Evolutionary conservation across 92 coral and sea anemone genomes (phyloP).

Genomic region (Zoanthus gigantus): DNA sequence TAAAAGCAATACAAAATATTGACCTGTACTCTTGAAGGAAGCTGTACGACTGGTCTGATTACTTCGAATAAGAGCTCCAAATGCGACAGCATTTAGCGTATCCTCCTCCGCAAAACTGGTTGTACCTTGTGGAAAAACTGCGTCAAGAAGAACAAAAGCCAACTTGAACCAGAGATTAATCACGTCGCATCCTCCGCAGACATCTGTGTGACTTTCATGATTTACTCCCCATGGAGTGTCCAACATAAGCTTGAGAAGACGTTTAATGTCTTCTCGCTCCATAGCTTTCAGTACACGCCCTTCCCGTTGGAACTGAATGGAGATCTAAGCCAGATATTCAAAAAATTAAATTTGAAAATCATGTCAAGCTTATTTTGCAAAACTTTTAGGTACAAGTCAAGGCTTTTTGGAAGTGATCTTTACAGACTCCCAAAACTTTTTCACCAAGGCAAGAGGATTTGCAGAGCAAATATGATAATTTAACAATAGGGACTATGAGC

Average conservation of each 20-base stretch:
- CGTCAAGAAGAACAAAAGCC: conserved; percentile 84
- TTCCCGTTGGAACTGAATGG: conserved; percentile 86
- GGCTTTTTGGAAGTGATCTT: not conserved
- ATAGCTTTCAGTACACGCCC: conserved; percentile 73
- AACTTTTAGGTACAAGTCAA: not conserved
- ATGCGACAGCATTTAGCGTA: conserved; percentile 65
- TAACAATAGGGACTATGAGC: too few species aligned
- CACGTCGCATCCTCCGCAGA: conserved; percentile 93
- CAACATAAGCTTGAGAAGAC: conserved; percentile 85
- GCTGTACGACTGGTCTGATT: conserved; percentile 72
- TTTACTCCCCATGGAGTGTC: conserved; percentile 89
- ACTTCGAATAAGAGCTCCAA: conserved; percentile 65
- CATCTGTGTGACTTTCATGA: conserved; percentile 88
- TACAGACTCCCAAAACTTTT: not conserved
- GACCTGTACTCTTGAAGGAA: conserved; percentile 80
- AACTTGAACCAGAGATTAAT: conserved; percentile 93
- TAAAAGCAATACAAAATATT: not conserved
- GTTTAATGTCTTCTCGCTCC: conserved; percentile 88
- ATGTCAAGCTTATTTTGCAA: not conserved
- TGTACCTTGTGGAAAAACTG: conserved; percentile 79
- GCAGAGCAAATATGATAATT: too few species aligned
- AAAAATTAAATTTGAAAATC: not conserved
- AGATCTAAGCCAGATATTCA: conserved; percentile 62
- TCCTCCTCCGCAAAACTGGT: conserved; percentile 65
- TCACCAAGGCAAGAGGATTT: too few species aligned